A percentile compares a stretch with the other conserved stretches of the same genome.
Evolutionary conservation across 2,113 vertebrate species (phyloP).

Genomic region (Aegithalos caudatus): DNA sequence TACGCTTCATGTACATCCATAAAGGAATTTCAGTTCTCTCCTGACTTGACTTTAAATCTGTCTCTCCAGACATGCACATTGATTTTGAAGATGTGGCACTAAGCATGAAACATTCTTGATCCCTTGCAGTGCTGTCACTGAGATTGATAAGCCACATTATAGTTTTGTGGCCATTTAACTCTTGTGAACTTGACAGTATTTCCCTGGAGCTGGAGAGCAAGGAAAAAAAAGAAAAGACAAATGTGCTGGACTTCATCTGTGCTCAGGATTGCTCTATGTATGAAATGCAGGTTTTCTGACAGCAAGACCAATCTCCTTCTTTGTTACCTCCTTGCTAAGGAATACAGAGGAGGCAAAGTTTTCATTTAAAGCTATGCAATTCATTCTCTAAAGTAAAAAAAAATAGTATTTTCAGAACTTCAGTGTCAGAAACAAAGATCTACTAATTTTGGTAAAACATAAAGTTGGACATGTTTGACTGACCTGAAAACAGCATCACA

Average conservation of each 20-base stretch:
- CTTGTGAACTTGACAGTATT: not conserved
- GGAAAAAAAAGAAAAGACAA: not conserved
- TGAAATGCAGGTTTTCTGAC: not conserved
- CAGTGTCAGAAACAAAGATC: not conserved
- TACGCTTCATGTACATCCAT: not conserved
- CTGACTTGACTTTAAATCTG: not conserved
- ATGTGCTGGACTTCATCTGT: not conserved
- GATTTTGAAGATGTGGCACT: not conserved
- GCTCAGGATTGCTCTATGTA: not conserved
- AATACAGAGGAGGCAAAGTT: not conserved
- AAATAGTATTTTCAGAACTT: not conserved
- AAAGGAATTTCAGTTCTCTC: not conserved
- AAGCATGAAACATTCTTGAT: not conserved
- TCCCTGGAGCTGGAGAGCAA: not conserved
- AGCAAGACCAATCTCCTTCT: not conserved
- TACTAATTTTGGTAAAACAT: not conserved
- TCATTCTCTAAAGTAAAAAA: not conserved
- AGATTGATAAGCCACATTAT: slow-evolving; percentile 27
- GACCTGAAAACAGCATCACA: not conserved
- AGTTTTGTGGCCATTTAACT: slow-evolving; percentile 26
- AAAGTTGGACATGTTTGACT: not conserved
- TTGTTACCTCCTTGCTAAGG: not conserved
- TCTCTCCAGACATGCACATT: not conserved
- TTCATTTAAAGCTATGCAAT: not conserved
- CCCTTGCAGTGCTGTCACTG: slow-evolving; percentile 3